A percentile compares a stretch with the other conserved stretches of the same genome.
phyloP scores from a whole-genome alignment of 1,140 invertebrate genomes.

The Fopius arisanus region DNA sequence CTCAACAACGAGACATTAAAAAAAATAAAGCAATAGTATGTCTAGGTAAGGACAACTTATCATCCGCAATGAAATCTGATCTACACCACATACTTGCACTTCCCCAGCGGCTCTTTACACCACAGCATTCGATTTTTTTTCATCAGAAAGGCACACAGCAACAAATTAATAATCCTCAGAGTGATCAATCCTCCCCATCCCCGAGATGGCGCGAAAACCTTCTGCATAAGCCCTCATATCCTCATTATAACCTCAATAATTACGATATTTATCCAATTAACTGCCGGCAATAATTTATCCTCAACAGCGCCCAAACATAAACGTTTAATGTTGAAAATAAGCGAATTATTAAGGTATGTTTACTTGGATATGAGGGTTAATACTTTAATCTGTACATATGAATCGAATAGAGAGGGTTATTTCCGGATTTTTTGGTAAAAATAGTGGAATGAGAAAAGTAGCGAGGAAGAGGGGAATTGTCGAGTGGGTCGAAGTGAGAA shows the following conservation, averaged over 20 bases:
- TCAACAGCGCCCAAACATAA: background rate
- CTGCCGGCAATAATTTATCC: background rate
- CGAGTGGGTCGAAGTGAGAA: slow-evolving; percentile 25
- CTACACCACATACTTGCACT: too few relatives aligned
- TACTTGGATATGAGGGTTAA: slow-evolving; percentile 23
- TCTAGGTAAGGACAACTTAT: too few relatives aligned
- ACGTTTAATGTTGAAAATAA: slow-evolving; percentile 1
- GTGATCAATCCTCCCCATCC: too few relatives aligned
- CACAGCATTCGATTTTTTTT: too few relatives aligned
- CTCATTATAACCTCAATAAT: background rate
- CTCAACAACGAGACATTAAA: background rate
- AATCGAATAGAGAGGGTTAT: slow-evolving; percentile 43
- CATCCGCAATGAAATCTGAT: too few relatives aligned
- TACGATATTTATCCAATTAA: slow-evolving; percentile 1
- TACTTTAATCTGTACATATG: slow-evolving; percentile 42
- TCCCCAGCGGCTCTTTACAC: too few relatives aligned
- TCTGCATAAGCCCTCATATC: background rate
- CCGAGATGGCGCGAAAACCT: background rate
- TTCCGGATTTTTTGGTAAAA: slow-evolving; percentile 39
- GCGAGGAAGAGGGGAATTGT: slow-evolving; percentile 12
- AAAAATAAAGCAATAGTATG: too few relatives aligned
- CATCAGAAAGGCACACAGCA: too few relatives aligned
- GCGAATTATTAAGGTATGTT: background rate
- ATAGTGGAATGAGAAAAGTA: slow-evolving; percentile 33
- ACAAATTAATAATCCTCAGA: too few relatives aligned